Evolutionary conservation across 2,888 invertebrate genomes (phyloP), one percentile per base, ranked within the genome.

Genomic region (Yponomeuta cagnagella): DNA sequence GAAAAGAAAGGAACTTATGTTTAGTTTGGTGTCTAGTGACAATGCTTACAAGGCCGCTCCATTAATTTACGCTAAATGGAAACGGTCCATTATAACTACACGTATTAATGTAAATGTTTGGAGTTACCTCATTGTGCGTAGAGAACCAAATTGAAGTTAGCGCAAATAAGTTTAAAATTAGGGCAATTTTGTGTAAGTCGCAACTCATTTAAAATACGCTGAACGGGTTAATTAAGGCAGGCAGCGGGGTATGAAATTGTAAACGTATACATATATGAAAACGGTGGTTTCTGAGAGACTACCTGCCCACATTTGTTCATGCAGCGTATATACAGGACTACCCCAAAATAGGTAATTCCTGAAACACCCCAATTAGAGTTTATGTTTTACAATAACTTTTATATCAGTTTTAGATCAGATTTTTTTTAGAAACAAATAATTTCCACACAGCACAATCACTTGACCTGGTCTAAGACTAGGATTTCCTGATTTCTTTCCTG

Each of bases 221-320:
- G 84, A 86, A 85, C 82, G 75, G 79, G 85, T 86, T 88, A 89
- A 88, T 89, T 88, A 88, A 85, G 82, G 78, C 81, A 78, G 75
- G 79, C 84, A 80, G 80, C 85, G 76, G 80, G 70, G 84, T 86
- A 86, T 88, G 86, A 89, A 89, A 88, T 89, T 87, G 86, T 86
- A 83, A 86, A 85, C 83, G 84, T 84, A 85, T 86, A 82, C 83
- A 84, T 84, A 85, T 86, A 82, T 85, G 82, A 83, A 85, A 85
- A 85, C 82, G 77, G 83, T 73, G 84, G 84, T 82, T 81, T 79
- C 80, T 79, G 79, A 75, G 77, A 74, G 76, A 75, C 75, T 73
- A 70, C 75, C 70, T 74, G 70, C 74, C 68, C 78, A 66, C 12
- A 23, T 58, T 58, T 58, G 52, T 58, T 58, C 52, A 12, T 58